These are phyloP conservation scores for Drosophila birchii DNA, from an alignment of 2,888 invertebrate species.

Conservation along the genomic window DNA sequence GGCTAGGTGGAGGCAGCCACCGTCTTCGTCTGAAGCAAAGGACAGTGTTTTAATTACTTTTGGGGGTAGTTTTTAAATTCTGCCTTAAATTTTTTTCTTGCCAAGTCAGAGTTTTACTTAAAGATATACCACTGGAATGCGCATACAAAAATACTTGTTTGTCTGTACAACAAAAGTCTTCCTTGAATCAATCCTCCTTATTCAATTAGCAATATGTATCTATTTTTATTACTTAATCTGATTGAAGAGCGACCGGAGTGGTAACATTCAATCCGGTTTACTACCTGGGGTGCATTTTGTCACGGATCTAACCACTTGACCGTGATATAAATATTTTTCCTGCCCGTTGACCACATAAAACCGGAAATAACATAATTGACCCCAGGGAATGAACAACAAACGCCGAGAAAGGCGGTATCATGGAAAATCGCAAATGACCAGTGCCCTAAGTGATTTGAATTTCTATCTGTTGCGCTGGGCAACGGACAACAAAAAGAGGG, in stretches of 20 bases:
- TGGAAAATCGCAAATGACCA: conserved; percentile 77
- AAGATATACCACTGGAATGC: conserved; percentile 45
- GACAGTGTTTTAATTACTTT: conserved; percentile 76
- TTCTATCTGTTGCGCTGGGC: conserved; percentile 70
- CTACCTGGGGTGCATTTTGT: conserved; percentile 52
- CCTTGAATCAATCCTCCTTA: conserved; percentile 29
- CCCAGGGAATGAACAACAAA: conserved; percentile 60
- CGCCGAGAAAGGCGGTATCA: conserved; percentile 58
- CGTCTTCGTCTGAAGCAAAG: conserved; percentile 60
- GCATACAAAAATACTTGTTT: background rate
- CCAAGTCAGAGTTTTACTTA: conserved; percentile 19
- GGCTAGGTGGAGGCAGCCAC: conserved; percentile 23
- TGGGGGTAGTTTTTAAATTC: conserved; percentile 73
- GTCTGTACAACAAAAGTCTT: conserved; percentile 34
- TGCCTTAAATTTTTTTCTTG: conserved; percentile 29
- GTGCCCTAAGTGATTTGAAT: conserved; percentile 68
- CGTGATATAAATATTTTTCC: conserved; percentile 56
- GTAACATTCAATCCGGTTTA: conserved; percentile 47
- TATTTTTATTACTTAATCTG: conserved; percentile 45
- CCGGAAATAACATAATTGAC: conserved; percentile 80
- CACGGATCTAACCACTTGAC: conserved; percentile 70
- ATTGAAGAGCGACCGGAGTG: conserved; percentile 13
- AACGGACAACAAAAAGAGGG: conserved; percentile 52
- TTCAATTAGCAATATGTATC: conserved; percentile 66
- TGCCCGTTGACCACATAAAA: conserved; percentile 59